These are phyloP conservation scores for Heliconius cydno DNA, from an alignment of 2,888 invertebrate species.

Conservation along the genomic window DNA sequence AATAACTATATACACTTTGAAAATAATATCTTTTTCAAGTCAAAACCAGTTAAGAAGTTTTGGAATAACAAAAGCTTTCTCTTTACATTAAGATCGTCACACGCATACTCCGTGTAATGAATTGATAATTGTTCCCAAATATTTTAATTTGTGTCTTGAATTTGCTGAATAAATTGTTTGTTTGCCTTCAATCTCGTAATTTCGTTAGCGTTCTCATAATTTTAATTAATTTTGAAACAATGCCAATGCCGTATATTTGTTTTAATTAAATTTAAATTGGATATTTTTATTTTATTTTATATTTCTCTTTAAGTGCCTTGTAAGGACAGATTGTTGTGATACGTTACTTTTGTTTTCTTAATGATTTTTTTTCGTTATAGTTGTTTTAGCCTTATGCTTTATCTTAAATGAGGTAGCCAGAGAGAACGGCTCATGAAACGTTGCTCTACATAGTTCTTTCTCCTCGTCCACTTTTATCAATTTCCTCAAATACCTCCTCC, in stretches of 20 bases:
- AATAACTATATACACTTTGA: background rate
- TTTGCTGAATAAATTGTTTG: slow-evolving; percentile 35
- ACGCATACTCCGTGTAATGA: slow-evolving; percentile 38
- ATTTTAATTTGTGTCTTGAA: slow-evolving; percentile 39
- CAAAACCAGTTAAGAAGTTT: background rate
- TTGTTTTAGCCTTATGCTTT: too few species aligned
- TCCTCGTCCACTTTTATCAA: too few species aligned
- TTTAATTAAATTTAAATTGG: slow-evolving; percentile 4
- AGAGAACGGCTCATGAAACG: too few species aligned
- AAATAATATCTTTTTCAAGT: background rate
- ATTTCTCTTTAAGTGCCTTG: background rate
- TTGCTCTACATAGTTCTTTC: too few species aligned
- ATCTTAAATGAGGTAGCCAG: too few species aligned
- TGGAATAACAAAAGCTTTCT: background rate
- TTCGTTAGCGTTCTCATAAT: slow-evolving; percentile 25
- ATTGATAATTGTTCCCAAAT: slow-evolving; percentile 40
- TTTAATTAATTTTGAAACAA: slow-evolving; percentile 16
- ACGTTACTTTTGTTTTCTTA: too few species aligned
- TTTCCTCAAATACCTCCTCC: too few species aligned
- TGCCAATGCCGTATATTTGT: background rate
- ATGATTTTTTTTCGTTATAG: too few species aligned
- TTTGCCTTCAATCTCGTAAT: slow-evolving; percentile 26
- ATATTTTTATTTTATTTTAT: background rate
- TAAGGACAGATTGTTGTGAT: background rate
- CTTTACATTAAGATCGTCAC: slow-evolving; percentile 23